Evolutionary conservation across 2,888 invertebrate genomes (phyloP).

Genomic region (Drosophila demipolita): DNA sequence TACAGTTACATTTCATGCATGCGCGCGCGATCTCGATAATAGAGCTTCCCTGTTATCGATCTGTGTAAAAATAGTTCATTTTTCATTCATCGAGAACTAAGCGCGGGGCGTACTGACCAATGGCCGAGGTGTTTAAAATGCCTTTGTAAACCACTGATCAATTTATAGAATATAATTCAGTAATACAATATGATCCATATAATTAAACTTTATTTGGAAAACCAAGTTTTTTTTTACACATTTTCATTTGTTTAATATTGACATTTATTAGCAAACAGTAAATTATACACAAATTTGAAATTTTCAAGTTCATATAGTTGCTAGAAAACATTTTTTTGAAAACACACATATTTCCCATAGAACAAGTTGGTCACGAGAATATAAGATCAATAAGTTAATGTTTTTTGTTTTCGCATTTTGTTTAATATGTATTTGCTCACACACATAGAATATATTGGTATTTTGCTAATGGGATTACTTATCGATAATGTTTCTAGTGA

Average conservation of each 20-base stretch:
- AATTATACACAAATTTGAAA: constrained; percentile 8
- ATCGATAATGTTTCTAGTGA: constrained; percentile 58
- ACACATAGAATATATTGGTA: constrained; percentile 30
- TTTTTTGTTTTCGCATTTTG: neutral
- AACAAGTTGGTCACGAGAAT: constrained; percentile 1
- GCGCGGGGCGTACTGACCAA: too few species aligned
- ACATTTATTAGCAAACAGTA: constrained; percentile 14
- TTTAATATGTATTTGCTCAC: constrained; percentile 20
- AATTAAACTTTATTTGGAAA: constrained; percentile 2
- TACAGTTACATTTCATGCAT: constrained; percentile 41
- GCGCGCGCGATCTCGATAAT: constrained; percentile 38
- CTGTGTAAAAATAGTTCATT: neutral
- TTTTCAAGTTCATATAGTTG: constrained; percentile 3
- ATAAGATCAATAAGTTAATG: neutral
- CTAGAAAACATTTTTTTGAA: constrained; percentile 4
- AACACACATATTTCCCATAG: constrained; percentile 4
- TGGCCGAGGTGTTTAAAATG: too few species aligned
- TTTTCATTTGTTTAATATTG: constrained; percentile 1
- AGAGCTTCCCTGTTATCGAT: constrained; percentile 1
- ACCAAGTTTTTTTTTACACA: neutral
- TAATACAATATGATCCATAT: neutral
- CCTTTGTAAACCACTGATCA: neutral
- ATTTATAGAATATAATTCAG: neutral
- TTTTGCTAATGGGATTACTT: constrained; percentile 66
- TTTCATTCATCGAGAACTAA: neutral